Base-by-base conservation (phyloP, 1,140 invertebrate species). In the Globodera ellingtonae region DNA sequence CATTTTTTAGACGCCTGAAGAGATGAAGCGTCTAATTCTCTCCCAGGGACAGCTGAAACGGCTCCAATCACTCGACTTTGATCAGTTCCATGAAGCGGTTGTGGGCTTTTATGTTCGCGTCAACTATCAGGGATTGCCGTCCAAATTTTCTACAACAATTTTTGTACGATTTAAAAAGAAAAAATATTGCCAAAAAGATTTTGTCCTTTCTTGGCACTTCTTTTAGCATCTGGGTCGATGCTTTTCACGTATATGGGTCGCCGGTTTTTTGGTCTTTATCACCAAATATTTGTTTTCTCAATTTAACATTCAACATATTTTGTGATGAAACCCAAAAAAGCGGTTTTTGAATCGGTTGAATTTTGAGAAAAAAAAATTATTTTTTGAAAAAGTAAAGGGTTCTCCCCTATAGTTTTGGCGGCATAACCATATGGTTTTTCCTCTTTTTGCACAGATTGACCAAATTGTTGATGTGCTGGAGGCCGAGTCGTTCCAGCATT, bases 71-170 rank as follows among this genome's bases (percentile, higher is more conserved):
- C 21, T 50, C 5, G 75, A 77, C 18, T 2, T 24, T 46, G 46
- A 35, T 44, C 24, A 24, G 7, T 77, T 69, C 50, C 75, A 59
- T 0, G 13, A 46, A n/a, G 24, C 46, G 21, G 75, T 48, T 21
- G 47, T 77, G 21, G 75, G 75, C 15, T 67, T 47, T 48, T 77
- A 67, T 77, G 75, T 77, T 15, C 75, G 75, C 67, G 75, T 77
- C n/a, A 67, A 44, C 59, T 50, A 62, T 15, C 75, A 24, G 24
- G 75, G 75, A 4, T n/a, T 77, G 21, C 75, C 75, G 48, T 77
- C 59, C 24, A 77, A 65, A 24, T 77, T 62, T n/a, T 62, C 75
- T 3, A 69, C 52, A 44, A 48, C 47, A 13, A 50, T 77, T 67
- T 77, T 77, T 77, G 75, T 77, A 69, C 6, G 10, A 1, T 76